Percentiles rank a stretch among this genome's conserved stretches.
These are phyloP conservation scores for Camptogramma bilineatum DNA, from an alignment of 2,888 invertebrate species.

Conservation along the genomic window DNA sequence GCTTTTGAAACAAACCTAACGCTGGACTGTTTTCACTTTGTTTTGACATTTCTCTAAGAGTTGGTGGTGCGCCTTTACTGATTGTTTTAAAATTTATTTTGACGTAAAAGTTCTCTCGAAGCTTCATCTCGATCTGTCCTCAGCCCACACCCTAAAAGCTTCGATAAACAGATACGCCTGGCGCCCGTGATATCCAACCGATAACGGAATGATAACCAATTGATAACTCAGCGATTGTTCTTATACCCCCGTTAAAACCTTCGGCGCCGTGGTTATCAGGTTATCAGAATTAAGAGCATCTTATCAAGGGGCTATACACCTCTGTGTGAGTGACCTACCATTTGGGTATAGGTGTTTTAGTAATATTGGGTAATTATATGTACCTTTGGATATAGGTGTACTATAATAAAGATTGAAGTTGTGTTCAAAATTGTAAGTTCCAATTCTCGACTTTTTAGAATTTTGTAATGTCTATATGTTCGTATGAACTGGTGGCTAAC, in stretches of 20 bases:
- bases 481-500: too few species aligned
- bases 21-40: too few species aligned
- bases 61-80: too few species aligned
- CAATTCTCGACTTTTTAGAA: too few species aligned
- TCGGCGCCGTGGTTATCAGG: slow-evolving; percentile 26
- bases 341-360: neutral
- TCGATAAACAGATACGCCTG: slow-evolving; percentile 24
- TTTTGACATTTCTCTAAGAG: too few species aligned
- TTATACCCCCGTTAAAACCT: slow-evolving; percentile 26
- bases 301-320: slow-evolving; percentile 20
- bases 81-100: too few species aligned
- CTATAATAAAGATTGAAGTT: neutral
- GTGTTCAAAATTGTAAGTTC: too few species aligned
- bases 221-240: slow-evolving; percentile 16
- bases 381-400: too few species aligned
- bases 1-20: too few species aligned
- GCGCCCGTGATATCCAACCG: slow-evolving; percentile 22
- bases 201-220: slow-evolving; percentile 7
- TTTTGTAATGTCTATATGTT: too few species aligned
- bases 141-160: slow-evolving; percentile 11
- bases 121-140: neutral
- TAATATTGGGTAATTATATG: too few species aligned
- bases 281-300: slow-evolving; percentile 24
- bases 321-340: neutral
- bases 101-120: neutral